Conservation (phyloP, 2,888 invertebrate species). For the Frankliniella fusca region DNA sequence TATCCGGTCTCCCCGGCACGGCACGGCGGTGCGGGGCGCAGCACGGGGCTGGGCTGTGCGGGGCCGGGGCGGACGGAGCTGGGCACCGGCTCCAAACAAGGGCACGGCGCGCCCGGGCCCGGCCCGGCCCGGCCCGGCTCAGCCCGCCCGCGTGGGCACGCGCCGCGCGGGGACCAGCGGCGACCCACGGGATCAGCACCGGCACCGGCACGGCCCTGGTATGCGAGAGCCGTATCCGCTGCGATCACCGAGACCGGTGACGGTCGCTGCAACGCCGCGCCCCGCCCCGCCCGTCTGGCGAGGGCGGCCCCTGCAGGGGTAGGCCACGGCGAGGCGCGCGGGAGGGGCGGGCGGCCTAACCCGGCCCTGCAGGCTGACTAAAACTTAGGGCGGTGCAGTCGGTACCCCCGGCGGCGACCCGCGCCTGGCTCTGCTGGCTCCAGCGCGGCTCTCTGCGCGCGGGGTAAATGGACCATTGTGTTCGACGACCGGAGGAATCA, state of each 20-base stretch:
- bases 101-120: neutral
- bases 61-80: no score
- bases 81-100: constrained; percentile 1
- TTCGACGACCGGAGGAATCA: neutral
- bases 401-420: no score
- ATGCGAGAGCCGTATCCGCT: no score
- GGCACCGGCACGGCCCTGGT: no score
- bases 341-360: neutral
- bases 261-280: no score
- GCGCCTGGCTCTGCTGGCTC: neutral
- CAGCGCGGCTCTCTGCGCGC: neutral
- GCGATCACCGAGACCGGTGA: no score
- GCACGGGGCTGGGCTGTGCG: neutral
- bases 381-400: no score
- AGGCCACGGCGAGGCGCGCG: neutral
- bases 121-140: neutral
- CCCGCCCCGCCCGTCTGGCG: neutral
- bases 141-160: no score
- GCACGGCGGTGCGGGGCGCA: neutral
- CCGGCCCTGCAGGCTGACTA: neutral
- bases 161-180: no score
- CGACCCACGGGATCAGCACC: no score
- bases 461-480: constrained; percentile 2
- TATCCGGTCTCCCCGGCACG: neutral
- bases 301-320: no score